Base-by-base conservation (phyloP, 2,888 invertebrate genomes). In the Orthosia gracilis region DNA sequence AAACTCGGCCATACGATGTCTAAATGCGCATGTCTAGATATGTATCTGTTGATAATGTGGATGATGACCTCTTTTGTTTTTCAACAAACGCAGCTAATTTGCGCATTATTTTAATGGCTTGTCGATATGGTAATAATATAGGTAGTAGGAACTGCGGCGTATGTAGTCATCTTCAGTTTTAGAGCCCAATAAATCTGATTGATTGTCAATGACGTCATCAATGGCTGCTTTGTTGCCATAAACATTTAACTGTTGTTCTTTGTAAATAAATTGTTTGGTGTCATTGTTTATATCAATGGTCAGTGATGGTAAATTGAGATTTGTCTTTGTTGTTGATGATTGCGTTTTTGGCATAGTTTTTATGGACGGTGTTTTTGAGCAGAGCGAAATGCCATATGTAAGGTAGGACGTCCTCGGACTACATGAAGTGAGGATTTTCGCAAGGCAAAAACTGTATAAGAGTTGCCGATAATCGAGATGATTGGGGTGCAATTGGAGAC, bases 121-220 rank as follows among this genome's bases (percentile, higher is more conserved):
- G 62, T 71, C 23, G 47, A 31, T 84, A 76, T 80, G 67, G 50
- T 84, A 80, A 71, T 74, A 18, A n/a, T n/a, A n/a, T n/a, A n/a
- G n/a, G n/a, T 54, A 21, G 15, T 59, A 58, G 71, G 45, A 83
- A 69, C 73, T 84, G 70, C 61, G 68, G 3, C 54, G 66, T 71
- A 69, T 80, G 73, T 26, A 31, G 68, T 78, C 86, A 86, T 71
- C 76, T 21, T 57, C 11, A 18, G 59, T 54, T 81, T 76, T 76
- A 84, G 63, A 78, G 61, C 21, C 62, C 62, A 64, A 73, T 71
- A 62, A 81, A 83, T 68, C 49, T 26, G 13, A 54, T 21, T 52
- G 21, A 57, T 23, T 45, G 52, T 58, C 59, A 57, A 13, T 74
- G 58, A 47, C 40, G 57, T 65, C 59, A 75, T 54, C 4, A n/a